Base-by-base conservation (phyloP, 2,888 invertebrate species). In the Gastracanthus pulcherrimus region DNA sequence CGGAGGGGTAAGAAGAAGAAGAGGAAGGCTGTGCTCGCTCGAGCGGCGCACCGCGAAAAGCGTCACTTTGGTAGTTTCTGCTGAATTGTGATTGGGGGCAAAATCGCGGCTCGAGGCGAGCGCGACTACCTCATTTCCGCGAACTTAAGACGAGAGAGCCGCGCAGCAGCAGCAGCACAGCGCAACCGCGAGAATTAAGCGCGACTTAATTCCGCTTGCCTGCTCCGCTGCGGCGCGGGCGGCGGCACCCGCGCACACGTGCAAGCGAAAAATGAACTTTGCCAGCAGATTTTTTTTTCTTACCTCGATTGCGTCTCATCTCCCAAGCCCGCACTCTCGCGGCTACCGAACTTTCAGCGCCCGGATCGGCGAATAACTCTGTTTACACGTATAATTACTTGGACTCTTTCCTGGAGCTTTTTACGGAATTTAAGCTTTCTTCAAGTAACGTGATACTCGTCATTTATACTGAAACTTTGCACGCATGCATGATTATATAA, bases 31-130 rank as follows among this genome's bases (percentile, higher is more conserved):
- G 16, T 3, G 19, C 13, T 11, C 19, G 67, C 9, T n/a, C 31
- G 31, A n/a, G 34, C 64, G 48, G n/a, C n/a, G n/a, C 48, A 4
- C 11, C 41, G 51, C 76, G 84, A 83, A 84, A 86, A 84, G 84
- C 84, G 78, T 87, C 83, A 84, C 84, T 86, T 69, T 84, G 81
- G 76, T 82, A 84, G 83, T 84, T 85, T 81, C 84, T 66, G 60
- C 82, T 83, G 86, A 85, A 84, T 85, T 83, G 85, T 80, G 85
- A 84, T 85, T 82, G 81, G 74, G n/a, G 62, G 11, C 75, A 75
- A 78, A 84, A 84, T 86, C 83, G 84, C 84, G 36, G 62, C 41
- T 72, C 41, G 41, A 13, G 23, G 55, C 58, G 23, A 23, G 34
- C 72, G 45, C 62, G 60, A 29, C 38, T 75, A 29, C 51, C 75